phyloP scores from a whole-genome alignment of 2,888 invertebrate species.

The Melolontha melolontha region DNA sequence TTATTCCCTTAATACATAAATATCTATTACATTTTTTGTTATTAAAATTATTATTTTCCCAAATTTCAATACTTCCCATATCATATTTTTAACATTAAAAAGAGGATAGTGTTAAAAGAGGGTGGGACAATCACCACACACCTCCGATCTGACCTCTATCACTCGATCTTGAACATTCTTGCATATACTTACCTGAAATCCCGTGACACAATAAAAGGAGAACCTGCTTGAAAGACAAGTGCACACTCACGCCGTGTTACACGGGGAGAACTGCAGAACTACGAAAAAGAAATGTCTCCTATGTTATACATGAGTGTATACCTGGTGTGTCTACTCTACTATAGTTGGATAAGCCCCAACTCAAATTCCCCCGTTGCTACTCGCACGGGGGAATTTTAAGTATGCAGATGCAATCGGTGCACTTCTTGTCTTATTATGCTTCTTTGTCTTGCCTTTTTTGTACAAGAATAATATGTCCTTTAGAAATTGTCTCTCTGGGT shows the following conservation, averaged over 20 bases:
- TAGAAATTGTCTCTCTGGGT: constrained; percentile 1
- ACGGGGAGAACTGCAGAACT: constrained; percentile 1
- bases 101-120: no score
- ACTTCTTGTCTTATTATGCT: constrained; percentile 18
- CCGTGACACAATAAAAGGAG: constrained; percentile 32
- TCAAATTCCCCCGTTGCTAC: no score
- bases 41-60: no score
- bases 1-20: no score
- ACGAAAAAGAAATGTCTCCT: no score
- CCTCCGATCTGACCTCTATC: constrained; percentile 19
- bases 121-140: constrained; percentile 1
- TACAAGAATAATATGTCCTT: constrained; percentile 20
- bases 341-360: neutral
- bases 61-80: no score
- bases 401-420: constrained; percentile 23
- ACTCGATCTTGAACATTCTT: constrained; percentile 12
- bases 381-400: constrained; percentile 11
- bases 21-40: no score
- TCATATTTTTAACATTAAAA: no score
- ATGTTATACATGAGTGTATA: neutral
- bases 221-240: constrained; percentile 12
- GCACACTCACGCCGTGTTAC: neutral
- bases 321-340: neutral
- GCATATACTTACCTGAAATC: constrained; percentile 27
- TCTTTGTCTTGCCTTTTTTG: constrained; percentile 5